Evolutionary conservation across 2,888 invertebrate genomes (phyloP), one percentile per base, ranked within the genome.

Genomic region (Cyclophora punctaria): DNA sequence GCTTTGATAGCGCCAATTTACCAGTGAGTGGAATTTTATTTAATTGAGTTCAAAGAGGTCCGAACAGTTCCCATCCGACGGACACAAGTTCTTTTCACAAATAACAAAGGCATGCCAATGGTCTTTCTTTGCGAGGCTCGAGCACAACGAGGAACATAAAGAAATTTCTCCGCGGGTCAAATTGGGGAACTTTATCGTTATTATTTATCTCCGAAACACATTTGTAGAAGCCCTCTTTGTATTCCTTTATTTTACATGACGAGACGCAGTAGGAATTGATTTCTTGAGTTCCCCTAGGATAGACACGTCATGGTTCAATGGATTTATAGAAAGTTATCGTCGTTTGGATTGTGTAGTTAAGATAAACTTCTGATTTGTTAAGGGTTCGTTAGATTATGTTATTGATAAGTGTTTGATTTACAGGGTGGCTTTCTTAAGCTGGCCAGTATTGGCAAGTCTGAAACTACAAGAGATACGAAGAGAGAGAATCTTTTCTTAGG

Each of bases 191-290:
- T 73, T 75, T 77, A 71, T 75, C 75, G 74, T 73, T 78, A 76
- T 77, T 77, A 78, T 79, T 79, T 78, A 76, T 78, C 72, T 75
- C 62, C 57, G 71, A 73, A 73, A 73, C 70, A 74, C 73, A 78
- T 76, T 75, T 75, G 69, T 69, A 64, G 63, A 55, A 69, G 64
- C 65, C 57, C 62, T 62, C 60, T 70, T 69, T 71, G 67, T 69
- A 74, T 71, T 67, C 70, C 64, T 75, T 75, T 73, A 76, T 76
- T 78, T 75, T 73, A 74, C 74, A 76, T 71, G 67, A 67, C 62
- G 63, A 62, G 65, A 60, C 61, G 62, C 56, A 56, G 71, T 64
- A 68, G 71, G 77, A 76, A 80, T 76, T 78, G 75, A 77, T 76
- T 77, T 67, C 64, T 63, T 55, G 55, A 54, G 52, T 60, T 69